Evolutionary conservation across 2,888 invertebrate genomes (phyloP).

Genomic region (Hypolimnas misippus): DNA sequence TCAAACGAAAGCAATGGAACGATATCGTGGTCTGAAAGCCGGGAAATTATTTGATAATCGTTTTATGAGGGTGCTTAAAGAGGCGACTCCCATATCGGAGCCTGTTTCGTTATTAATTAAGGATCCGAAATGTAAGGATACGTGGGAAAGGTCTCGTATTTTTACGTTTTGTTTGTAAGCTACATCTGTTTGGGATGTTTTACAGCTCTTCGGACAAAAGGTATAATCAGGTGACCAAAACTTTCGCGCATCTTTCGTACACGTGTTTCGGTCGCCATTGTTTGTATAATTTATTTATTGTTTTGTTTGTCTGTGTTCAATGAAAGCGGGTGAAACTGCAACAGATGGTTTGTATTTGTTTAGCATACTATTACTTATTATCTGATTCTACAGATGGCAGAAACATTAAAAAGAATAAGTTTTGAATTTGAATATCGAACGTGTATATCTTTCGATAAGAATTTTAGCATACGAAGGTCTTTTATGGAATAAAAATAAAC

Average conservation of each 20-base stretch:
- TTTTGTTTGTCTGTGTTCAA: constrained; percentile 45
- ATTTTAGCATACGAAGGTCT: neutral
- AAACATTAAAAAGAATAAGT: neutral
- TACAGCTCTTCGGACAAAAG: constrained; percentile 61
- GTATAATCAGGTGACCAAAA: constrained; percentile 63
- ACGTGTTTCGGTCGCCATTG: constrained; percentile 59
- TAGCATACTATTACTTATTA: neutral
- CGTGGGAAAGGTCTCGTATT: constrained; percentile 70
- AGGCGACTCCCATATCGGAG: constrained; percentile 75
- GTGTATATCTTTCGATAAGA: neutral
- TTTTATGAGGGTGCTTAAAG: constrained; percentile 77
- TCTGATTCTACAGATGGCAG: neutral
- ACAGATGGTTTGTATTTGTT: constrained; percentile 64
- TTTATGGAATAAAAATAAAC: neutral
- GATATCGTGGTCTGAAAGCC: constrained; percentile 62
- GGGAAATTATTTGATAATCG: constrained; percentile 78
- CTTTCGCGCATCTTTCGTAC: constrained; percentile 63
- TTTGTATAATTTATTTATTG: constrained; percentile 53
- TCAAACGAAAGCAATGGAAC: constrained; percentile 63
- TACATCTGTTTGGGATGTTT: constrained; percentile 70
- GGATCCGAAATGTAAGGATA: constrained; percentile 64
- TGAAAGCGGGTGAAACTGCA: constrained; percentile 57
- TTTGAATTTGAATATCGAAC: neutral
- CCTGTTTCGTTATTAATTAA: constrained; percentile 77
- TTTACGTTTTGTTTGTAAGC: constrained; percentile 56